These are phyloP conservation scores for Rhodinocichla rosea DNA, from an alignment of 2,113 vertebrate genomes.

Conservation along the genomic window DNA sequence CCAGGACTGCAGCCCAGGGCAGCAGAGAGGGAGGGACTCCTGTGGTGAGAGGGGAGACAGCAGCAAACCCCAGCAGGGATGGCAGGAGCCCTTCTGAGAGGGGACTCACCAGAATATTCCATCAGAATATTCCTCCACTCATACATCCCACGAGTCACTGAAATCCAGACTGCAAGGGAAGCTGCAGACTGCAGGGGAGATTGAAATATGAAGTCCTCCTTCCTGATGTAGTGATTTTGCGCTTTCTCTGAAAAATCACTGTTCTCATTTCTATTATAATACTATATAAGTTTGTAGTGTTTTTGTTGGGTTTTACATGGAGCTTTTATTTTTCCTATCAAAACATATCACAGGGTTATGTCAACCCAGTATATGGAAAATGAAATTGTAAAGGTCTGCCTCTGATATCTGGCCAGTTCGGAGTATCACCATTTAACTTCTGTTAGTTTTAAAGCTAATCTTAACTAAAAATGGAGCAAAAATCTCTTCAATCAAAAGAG, in stretches of 20 bases:
- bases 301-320: neutral
- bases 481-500: neutral
- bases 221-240: neutral
- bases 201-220: neutral
- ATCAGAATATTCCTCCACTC: neutral
- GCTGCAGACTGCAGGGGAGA: neutral
- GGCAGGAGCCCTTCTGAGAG: neutral
- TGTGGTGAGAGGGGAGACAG: neutral
- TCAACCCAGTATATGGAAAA: fast-evolving
- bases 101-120: neutral
- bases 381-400: neutral
- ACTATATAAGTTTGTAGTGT: fast-evolving
- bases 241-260: neutral
- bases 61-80: neutral
- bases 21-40: neutral
- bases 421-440: neutral
- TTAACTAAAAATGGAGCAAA: neutral
- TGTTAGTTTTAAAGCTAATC: neutral
- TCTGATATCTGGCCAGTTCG: neutral
- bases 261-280: neutral
- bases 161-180: neutral
- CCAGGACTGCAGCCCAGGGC: neutral
- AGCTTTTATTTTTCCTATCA: fast-evolving
- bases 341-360: neutral
- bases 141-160: neutral